Conservation (phyloP, 2,797 vertebrate species). For the Siniperca undulata region DNA sequence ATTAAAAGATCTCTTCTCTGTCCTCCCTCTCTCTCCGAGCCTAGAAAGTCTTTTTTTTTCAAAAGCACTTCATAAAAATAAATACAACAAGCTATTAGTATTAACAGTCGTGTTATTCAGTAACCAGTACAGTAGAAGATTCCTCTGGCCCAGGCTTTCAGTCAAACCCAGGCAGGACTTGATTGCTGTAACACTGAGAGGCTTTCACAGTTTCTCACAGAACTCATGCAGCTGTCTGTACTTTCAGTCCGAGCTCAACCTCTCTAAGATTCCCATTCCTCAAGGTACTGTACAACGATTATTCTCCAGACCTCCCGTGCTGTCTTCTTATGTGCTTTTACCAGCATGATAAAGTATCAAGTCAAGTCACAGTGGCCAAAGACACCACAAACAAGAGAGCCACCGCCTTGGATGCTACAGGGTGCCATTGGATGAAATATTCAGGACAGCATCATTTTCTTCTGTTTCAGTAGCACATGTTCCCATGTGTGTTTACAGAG, state of each 20-base stretch:
- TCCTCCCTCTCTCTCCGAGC: constrained; percentile 75
- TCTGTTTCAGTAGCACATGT: constrained; percentile 82
- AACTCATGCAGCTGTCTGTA: constrained; percentile 84
- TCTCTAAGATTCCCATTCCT: constrained; percentile 75
- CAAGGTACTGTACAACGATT: constrained; percentile 81
- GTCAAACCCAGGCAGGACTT: constrained; percentile 85
- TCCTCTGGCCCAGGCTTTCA: constrained; percentile 72
- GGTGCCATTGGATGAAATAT: constrained; percentile 71
- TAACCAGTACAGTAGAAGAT: constrained; percentile 94
- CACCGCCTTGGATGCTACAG: constrained; percentile 79
- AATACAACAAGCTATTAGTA: constrained; percentile 98
- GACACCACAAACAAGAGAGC: constrained; percentile 71
- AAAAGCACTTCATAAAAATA: constrained; percentile 96
- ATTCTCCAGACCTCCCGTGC: constrained; percentile 41
- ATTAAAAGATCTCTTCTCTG: constrained; percentile 91
- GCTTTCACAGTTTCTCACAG: constrained; percentile 95
- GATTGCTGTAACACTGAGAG: constrained; percentile 96
- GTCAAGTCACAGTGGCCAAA: constrained; percentile 66
- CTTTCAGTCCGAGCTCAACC: constrained; percentile 87
- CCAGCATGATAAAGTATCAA: constrained; percentile 76
- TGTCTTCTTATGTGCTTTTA: constrained; percentile 88
- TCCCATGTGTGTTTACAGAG: constrained; percentile 86
- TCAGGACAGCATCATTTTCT: constrained; percentile 70
- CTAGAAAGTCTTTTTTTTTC: constrained; percentile 89
- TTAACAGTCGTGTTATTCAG: constrained; percentile 98